Evolutionary conservation across 1,140 invertebrate species (phyloP).

Genomic region (Centruroides sculpturatus): DNA sequence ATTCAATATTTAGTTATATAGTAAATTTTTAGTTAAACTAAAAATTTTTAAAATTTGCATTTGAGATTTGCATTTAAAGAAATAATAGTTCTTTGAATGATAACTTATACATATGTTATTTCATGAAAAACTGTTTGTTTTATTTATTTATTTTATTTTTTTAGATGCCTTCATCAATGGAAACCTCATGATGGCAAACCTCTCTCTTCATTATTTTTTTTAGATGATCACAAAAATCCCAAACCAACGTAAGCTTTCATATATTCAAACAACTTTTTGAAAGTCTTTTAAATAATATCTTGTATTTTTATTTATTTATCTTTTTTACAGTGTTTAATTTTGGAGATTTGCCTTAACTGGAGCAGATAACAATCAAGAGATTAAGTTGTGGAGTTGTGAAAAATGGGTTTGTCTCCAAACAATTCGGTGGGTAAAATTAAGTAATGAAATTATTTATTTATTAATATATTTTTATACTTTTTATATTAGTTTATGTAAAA

Average conservation of each 20-base stretch:
- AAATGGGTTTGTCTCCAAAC: constrained; percentile 84
- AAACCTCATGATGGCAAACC: constrained; percentile 72
- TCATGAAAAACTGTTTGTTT: too few species aligned
- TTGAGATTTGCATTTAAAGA: too few species aligned
- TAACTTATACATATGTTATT: too few species aligned
- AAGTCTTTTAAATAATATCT: background rate
- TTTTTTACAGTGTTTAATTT: constrained; percentile 55
- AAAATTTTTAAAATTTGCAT: too few species aligned
- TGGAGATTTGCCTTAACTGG: constrained; percentile 91
- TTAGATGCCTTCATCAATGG: constrained; percentile 73
- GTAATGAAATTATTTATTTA: too few species aligned
- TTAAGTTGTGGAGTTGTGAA: constrained; percentile 90
- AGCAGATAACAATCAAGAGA: constrained; percentile 69
- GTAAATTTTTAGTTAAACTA: too few species aligned
- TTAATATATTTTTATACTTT: too few species aligned
- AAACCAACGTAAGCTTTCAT: constrained; percentile 56
- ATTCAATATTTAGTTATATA: too few species aligned
- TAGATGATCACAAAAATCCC: constrained; percentile 74
- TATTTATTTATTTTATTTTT: constrained; percentile 1
- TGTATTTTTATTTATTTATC: background rate
- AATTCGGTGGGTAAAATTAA: constrained; percentile 38
- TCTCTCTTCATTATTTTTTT: constrained; percentile 70
- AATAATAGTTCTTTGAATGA: too few species aligned
- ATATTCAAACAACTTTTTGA: background rate
- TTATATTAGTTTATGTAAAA: too few species aligned